A percentile compares a stretch with the other conserved stretches of the same genome.
phyloP scores from a whole-genome alignment of 2,797 vertebrate genomes.

The Hapalemur alaotrensis region DNA sequence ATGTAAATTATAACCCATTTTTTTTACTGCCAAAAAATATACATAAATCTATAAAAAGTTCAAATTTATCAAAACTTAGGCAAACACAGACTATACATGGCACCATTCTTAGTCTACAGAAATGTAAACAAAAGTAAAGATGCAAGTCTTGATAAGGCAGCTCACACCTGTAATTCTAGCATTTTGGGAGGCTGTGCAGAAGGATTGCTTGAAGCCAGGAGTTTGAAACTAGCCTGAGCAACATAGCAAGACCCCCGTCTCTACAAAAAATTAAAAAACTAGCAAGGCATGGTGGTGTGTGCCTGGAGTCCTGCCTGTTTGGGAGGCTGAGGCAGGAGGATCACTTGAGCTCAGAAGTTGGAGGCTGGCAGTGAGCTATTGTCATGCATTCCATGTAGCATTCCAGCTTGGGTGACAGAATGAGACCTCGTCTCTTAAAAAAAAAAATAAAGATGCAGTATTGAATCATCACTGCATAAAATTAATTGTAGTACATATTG shows the following conservation, averaged over 20 bases:
- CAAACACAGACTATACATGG: not conserved
- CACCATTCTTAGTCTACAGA: not conserved
- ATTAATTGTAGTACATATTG: not conserved
- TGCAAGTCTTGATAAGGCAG: not conserved
- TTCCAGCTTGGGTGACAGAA: not conserved
- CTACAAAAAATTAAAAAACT: not conserved
- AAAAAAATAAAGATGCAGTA: not conserved
- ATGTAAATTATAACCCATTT: not conserved
- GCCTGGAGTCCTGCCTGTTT: not conserved
- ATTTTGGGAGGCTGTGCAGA: not conserved
- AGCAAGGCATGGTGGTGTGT: not conserved
- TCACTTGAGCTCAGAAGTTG: not conserved
- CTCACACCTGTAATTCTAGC: not conserved
- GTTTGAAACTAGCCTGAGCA: not conserved
- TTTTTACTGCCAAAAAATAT: not conserved
- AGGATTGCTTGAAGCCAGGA: not conserved
- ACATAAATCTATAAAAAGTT: not conserved
- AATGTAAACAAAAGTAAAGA: not conserved
- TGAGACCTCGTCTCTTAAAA: not conserved
- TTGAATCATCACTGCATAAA: not conserved
- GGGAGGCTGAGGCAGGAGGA: not conserved
- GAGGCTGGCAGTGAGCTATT: not conserved
- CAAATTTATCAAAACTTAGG: not conserved
- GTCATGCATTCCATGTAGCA: no score
- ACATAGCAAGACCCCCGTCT: not conserved